Percentiles rank a stretch among this genome's conserved stretches.
Evolutionary conservation across 1,140 invertebrate species (phyloP).

Genomic region (Bombus pascuorum): DNA sequence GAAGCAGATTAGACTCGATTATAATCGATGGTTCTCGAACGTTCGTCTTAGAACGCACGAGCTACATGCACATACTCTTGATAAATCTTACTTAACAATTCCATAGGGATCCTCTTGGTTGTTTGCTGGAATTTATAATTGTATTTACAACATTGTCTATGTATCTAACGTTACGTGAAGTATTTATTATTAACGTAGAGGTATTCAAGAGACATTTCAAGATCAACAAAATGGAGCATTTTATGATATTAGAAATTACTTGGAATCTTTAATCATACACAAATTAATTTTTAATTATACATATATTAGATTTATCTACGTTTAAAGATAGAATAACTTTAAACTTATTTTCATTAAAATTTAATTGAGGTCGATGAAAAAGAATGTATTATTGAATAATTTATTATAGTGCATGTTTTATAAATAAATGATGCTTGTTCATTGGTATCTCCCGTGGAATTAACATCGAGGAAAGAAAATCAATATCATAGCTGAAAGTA

Average conservation of each 20-base stretch:
- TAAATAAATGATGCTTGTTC: neutral
- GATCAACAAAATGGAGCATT: too few relatives aligned
- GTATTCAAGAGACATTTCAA: neutral
- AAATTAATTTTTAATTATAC: too few relatives aligned
- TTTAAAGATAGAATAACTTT: too few relatives aligned
- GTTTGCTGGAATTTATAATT: neutral
- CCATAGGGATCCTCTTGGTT: neutral
- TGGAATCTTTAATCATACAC: too few relatives aligned
- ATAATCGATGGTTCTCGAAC: constrained; percentile 15
- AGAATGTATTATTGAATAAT: too few relatives aligned
- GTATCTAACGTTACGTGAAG: neutral
- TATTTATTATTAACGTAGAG: neutral
- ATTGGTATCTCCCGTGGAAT: neutral
- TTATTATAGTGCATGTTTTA: neutral
- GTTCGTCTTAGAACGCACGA: neutral
- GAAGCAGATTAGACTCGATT: constrained; percentile 10
- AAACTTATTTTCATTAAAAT: too few relatives aligned
- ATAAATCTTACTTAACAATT: constrained; percentile 1
- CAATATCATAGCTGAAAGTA: neutral
- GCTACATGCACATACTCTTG: neutral
- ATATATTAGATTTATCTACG: too few relatives aligned
- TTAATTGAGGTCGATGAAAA: too few relatives aligned
- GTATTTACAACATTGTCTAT: neutral
- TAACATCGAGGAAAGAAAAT: neutral
- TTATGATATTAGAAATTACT: too few relatives aligned